Conservation (phyloP, 2,113 vertebrate genomes). For the Buteo buteo region DNA sequence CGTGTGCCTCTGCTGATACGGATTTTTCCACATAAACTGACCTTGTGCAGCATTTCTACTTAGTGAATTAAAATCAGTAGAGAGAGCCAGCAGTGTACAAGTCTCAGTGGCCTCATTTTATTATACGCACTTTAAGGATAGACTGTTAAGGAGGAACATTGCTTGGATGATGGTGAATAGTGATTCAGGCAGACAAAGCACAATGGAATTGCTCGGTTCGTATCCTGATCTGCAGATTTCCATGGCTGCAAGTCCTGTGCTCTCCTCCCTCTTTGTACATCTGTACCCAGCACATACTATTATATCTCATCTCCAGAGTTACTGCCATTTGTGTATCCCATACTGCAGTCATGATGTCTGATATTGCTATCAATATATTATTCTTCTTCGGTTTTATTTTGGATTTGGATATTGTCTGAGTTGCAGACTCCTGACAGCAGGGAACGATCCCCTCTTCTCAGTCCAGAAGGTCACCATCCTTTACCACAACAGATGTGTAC, state of each 20-base stretch:
- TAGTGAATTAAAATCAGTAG: conserved; percentile 8
- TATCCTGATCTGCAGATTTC: not conserved
- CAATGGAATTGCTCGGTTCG: not conserved
- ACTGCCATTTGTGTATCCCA: not conserved
- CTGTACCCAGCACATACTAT: not conserved
- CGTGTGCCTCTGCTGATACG: not conserved
- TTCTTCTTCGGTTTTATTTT: not conserved
- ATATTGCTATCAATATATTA: not conserved
- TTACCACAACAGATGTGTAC: not conserved
- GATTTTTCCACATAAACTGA: not conserved
- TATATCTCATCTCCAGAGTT: not conserved
- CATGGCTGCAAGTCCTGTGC: not conserved
- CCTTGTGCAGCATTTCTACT: not conserved
- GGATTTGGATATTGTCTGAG: not conserved
- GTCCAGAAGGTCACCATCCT: not conserved
- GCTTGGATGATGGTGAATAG: not conserved
- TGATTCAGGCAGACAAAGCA: not conserved
- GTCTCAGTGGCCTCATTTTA: conserved; percentile 2
- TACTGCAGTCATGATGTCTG: not conserved
- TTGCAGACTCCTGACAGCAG: not conserved
- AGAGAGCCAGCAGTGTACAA: not conserved
- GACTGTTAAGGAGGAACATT: not conserved
- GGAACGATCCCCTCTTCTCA: not conserved
- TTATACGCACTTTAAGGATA: not conserved
- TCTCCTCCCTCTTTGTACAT: not conserved